Evolutionary conservation across 2,797 vertebrate genomes (phyloP).

Genomic region (Tragelaphus eurycerus): DNA sequence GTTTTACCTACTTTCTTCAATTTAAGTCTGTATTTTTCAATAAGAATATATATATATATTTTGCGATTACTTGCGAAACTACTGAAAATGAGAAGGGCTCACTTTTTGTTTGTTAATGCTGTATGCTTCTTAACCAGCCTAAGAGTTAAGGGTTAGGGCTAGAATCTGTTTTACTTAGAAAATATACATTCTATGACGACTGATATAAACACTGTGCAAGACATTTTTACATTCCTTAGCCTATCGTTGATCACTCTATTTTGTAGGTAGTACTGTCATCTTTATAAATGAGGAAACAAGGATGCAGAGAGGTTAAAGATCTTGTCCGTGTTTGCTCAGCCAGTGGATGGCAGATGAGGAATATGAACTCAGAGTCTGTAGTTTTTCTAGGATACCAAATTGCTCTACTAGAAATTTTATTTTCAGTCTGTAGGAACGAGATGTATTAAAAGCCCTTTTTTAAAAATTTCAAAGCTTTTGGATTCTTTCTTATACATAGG

Average conservation of each 20-base stretch:
- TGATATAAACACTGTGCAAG: background rate
- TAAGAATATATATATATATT: background rate
- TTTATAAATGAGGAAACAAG: background rate
- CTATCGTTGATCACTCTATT: background rate
- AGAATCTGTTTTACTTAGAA: background rate
- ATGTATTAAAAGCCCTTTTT: background rate
- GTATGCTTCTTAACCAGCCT: background rate
- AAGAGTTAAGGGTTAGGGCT: background rate
- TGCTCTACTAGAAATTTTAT: background rate
- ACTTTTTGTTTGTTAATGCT: background rate
- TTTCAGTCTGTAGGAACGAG: background rate
- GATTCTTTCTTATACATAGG: background rate
- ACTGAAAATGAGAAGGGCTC: background rate
- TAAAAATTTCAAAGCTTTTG: background rate
- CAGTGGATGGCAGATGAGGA: background rate
- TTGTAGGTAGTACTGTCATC: background rate
- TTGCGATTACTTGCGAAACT: background rate
- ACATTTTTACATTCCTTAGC: background rate
- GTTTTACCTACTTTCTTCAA: background rate
- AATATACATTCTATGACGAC: background rate
- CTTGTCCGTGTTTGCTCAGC: background rate
- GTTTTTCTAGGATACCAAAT: background rate
- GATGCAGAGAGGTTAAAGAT: background rate
- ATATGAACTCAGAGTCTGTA: background rate
- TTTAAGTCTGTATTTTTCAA: background rate